Conservation (phyloP, 2,113 vertebrate species). For the Nibea albiflora region DNA sequence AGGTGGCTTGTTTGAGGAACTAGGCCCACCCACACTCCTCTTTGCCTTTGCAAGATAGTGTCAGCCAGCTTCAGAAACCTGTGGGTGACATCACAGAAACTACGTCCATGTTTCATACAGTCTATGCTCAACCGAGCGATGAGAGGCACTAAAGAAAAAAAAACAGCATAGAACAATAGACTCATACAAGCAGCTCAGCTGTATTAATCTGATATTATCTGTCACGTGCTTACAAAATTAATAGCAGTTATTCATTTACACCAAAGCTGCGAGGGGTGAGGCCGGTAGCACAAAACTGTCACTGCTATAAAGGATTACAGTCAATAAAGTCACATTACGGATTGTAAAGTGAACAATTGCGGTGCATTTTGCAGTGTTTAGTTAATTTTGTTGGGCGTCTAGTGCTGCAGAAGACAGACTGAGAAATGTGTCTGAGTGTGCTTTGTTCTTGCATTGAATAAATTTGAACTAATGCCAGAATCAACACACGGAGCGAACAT, state of each 20-base stretch:
- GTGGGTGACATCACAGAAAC: too few species aligned
- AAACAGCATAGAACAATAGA: neutral
- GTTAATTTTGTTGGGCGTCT: slow-evolving; percentile 44
- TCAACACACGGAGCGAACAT: slow-evolving; percentile 63
- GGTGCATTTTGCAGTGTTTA: slow-evolving; percentile 40
- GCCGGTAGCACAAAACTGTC: slow-evolving; percentile 6
- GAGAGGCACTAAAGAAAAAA: too few species aligned
- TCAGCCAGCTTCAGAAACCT: too few species aligned
- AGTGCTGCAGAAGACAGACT: slow-evolving; percentile 46
- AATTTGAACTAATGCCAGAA: slow-evolving; percentile 63
- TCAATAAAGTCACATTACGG: slow-evolving; percentile 18
- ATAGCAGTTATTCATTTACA: neutral
- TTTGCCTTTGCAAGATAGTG: too few species aligned
- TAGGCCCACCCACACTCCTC: too few species aligned
- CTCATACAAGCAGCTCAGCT: neutral
- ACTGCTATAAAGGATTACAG: neutral
- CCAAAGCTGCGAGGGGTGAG: neutral
- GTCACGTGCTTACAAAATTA: neutral
- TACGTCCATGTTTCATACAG: too few species aligned
- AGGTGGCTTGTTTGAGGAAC: too few species aligned
- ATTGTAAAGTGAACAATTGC: slow-evolving; percentile 38
- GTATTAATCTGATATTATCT: neutral
- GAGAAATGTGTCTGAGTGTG: slow-evolving; percentile 61
- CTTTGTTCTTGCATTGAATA: slow-evolving; percentile 70
- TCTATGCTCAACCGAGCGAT: too few species aligned